Conservation (phyloP, 2,113 vertebrate genomes). For the Sprattus sprattus region DNA sequence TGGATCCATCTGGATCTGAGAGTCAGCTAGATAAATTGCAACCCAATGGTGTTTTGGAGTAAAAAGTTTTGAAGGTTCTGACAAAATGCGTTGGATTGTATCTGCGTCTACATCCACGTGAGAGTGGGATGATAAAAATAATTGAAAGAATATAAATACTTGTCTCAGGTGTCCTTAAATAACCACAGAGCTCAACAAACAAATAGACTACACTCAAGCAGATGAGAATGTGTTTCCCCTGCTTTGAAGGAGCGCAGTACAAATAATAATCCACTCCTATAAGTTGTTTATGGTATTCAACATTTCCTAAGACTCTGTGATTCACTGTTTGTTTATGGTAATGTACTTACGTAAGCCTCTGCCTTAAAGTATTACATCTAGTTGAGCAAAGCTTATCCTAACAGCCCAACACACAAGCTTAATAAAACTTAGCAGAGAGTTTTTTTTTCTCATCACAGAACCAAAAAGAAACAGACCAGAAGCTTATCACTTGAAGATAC, state of each 20-base stretch:
- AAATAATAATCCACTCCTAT: background rate
- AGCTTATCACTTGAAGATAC: background rate
- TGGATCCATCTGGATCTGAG: too few species aligned
- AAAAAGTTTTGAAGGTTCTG: too few species aligned
- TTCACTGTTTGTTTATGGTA: conserved; percentile 14
- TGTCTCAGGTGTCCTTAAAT: too few species aligned
- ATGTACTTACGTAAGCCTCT: background rate
- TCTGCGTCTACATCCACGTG: too few species aligned
- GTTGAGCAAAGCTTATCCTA: background rate
- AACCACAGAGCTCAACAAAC: background rate
- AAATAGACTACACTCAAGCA: background rate
- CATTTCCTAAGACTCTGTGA: conserved; percentile 16
- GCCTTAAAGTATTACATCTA: background rate
- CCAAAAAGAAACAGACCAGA: too few species aligned
- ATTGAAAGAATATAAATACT: too few species aligned
- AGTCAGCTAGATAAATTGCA: too few species aligned
- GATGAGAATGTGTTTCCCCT: background rate
- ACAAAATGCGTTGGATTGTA: too few species aligned
- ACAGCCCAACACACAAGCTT: background rate
- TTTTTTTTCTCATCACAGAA: background rate
- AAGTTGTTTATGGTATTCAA: conserved; percentile 6
- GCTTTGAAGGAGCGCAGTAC: background rate
- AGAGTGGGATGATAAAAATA: too few species aligned
- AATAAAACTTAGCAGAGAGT: background rate
- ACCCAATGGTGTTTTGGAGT: too few species aligned